Evolutionary conservation across 2,888 invertebrate species (phyloP).

Genomic region (Sarcophaga subvicina): DNA sequence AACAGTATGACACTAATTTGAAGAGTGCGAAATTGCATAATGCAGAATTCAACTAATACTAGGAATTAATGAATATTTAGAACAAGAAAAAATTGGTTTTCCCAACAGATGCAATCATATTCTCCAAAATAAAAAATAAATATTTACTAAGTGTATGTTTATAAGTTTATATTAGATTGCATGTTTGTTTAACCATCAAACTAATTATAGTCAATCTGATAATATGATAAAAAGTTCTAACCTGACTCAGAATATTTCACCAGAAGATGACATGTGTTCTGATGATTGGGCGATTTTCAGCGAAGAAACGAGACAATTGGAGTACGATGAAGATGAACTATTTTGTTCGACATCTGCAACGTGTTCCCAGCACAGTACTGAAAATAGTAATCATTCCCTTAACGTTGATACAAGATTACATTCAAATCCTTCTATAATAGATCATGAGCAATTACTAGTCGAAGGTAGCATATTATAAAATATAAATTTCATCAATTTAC

Average conservation of each 20-base stretch:
- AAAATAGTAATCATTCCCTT: neutral
- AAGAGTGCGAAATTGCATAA: neutral
- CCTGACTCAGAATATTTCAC: neutral
- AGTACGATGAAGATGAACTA: constrained; percentile 75
- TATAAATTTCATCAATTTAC: neutral
- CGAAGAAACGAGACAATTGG: constrained; percentile 73
- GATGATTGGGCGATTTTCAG: constrained; percentile 53
- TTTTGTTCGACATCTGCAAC: constrained; percentile 40
- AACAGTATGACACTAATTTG: too few relatives aligned
- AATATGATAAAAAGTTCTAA: neutral
- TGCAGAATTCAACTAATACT: neutral
- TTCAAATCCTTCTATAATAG: constrained; percentile 56
- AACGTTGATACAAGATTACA: constrained; percentile 14
- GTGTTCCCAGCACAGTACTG: constrained; percentile 9
- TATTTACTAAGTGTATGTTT: too few relatives aligned
- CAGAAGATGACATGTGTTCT: neutral
- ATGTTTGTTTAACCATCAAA: too few relatives aligned
- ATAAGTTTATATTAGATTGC: too few relatives aligned
- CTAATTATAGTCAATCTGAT: neutral
- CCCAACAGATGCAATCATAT: too few relatives aligned
- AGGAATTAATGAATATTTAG: neutral
- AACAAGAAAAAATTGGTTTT: too few relatives aligned
- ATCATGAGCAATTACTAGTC: constrained; percentile 79
- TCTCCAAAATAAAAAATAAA: too few relatives aligned
- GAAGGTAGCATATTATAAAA: constrained; percentile 76